Evolutionary conservation across 2,797 vertebrate genomes (phyloP), one percentile per base, ranked within the genome.

Genomic region (Melanitta fusca): DNA sequence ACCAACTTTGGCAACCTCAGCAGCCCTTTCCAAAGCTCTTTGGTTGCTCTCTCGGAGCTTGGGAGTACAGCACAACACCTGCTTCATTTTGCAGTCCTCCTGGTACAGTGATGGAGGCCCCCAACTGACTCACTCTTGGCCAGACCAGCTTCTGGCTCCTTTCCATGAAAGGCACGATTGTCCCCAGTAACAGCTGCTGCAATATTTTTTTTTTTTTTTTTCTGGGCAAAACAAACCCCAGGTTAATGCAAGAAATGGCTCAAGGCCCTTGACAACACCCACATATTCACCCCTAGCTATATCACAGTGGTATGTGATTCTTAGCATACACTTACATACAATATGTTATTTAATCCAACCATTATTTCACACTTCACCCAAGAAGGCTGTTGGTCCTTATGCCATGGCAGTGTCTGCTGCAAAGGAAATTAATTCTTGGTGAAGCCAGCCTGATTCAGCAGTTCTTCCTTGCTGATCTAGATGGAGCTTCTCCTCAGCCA

Each of bases 141-240:
- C 80, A 91, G 80, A 85, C 51, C 32, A 47, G 39, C 21, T 90
- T 61, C 73, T 96, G 89, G 66, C 80, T 89, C 25, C 27, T 18
- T 94, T 92, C 87, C 72, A 65, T 69, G 69, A 74, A 78, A 87
- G 58, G 36, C 84, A 83, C n/a, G 49, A 78, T 78, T 68, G 47
- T 78, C 30, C 25, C 39, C 69, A 78, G 45, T 69, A 92, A 91
- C 93, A 96, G 90, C 90, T 96, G 88, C 64, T 92, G 49, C 56
- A 89, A 16, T 56, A 74, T 20, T 21, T 87, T 19, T 60, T n/a
- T 10, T 21, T 21, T 47, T 11, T 47, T 49, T 60, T 27, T 21
- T 87, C 64, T 91, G 43, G 47, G 25, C 49, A 94, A 84, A 47
- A 65, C 39, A 91, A 88, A 90, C 56, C 28, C 70, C 66, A 78